Evolutionary conservation across 2,797 vertebrate genomes (phyloP).

Genomic region (Leucoraja ocellata): DNA sequence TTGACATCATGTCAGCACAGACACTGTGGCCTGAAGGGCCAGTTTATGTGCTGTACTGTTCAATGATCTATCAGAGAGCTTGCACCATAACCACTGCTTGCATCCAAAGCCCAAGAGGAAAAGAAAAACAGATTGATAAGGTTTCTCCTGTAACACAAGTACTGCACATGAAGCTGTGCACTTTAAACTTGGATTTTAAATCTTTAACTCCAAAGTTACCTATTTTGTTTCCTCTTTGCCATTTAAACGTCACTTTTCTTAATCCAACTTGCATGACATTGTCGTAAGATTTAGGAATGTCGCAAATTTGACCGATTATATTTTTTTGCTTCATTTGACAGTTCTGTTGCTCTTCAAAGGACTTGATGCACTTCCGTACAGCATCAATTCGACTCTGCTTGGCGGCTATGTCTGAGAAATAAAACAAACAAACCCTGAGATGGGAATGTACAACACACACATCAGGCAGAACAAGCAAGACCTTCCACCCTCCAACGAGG

Average conservation of each 20-base stretch:
- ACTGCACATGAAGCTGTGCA: neutral
- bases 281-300: slow-evolving; percentile 91
- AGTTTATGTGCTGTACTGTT: too few relatives aligned
- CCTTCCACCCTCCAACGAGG: neutral
- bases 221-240: slow-evolving; percentile 99
- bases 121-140: neutral
- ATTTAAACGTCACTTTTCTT: slow-evolving; percentile 97
- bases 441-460: neutral
- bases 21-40: too few relatives aligned
- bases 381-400: slow-evolving; percentile 84
- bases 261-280: slow-evolving; percentile 96
- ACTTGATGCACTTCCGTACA: slow-evolving; percentile 77
- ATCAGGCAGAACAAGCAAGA: neutral
- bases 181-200: slow-evolving; percentile 33
- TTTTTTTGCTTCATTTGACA: slow-evolving; percentile 85
- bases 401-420: slow-evolving; percentile 65
- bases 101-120: neutral
- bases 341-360: slow-evolving; percentile 85
- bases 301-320: slow-evolving; percentile 95
- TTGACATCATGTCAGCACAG: too few relatives aligned
- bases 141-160: neutral
- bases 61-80: neutral
- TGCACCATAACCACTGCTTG: too few relatives aligned
- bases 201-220: slow-evolving; percentile 56
- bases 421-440: neutral